phyloP scores from a whole-genome alignment of 2,113 vertebrate species.

The Lucifuga dentata region DNA sequence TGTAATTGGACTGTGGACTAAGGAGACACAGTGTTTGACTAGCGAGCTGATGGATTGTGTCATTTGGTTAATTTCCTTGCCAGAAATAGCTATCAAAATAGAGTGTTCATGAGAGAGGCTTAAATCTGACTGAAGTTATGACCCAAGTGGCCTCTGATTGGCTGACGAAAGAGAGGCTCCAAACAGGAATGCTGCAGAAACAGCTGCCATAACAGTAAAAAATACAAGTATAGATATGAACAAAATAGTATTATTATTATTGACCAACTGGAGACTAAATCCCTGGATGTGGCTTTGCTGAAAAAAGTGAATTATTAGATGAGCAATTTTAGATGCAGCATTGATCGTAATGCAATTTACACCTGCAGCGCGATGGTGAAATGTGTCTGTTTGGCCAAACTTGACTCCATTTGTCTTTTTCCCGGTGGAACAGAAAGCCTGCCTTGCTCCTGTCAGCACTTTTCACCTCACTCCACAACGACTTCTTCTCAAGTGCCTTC shows the following conservation, averaged over 20 bases:
- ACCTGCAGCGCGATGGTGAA: conserved; percentile 15
- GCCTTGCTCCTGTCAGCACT: conserved; percentile 66
- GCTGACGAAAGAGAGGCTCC: conserved; percentile 33
- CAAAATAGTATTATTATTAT: background rate
- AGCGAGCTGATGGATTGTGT: conserved; percentile 58
- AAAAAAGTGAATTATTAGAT: conserved; percentile 19
- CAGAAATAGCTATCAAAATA: conserved; percentile 65
- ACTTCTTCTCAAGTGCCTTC: conserved; percentile 55
- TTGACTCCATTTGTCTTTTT: conserved; percentile 36
- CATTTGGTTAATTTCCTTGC: conserved; percentile 73
- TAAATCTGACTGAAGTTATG: conserved; percentile 61
- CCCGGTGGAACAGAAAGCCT: conserved; percentile 27
- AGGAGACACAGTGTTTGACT: conserved; percentile 51
- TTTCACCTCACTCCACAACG: conserved; percentile 55
- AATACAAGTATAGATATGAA: conserved; percentile 9
- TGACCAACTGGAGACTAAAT: background rate
- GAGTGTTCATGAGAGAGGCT: conserved; percentile 60
- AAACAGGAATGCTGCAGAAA: conserved; percentile 54
- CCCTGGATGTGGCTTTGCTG: conserved; percentile 7
- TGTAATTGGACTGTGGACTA: conserved; percentile 68
- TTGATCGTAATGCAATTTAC: conserved; percentile 29
- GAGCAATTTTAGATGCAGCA: conserved; percentile 12
- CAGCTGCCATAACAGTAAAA: conserved; percentile 42
- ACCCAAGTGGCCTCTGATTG: conserved; percentile 30
- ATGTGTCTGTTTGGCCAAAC: conserved; percentile 20